Percentiles rank a stretch among this genome's conserved stretches.
Conservation (phyloP, 2,888 invertebrate species). For the Prenolepis imparis region DNA sequence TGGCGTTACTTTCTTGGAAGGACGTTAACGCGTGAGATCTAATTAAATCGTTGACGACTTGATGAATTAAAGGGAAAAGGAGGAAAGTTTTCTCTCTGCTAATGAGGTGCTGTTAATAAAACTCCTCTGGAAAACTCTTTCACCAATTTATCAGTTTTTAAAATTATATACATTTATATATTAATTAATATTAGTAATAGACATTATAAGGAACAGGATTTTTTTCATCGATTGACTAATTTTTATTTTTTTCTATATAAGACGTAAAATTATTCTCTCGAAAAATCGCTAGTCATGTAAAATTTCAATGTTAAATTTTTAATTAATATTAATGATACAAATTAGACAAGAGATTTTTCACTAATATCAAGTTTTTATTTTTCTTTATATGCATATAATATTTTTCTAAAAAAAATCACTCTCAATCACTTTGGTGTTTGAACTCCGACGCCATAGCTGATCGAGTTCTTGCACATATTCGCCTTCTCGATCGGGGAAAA, state of each 20-base stretch:
- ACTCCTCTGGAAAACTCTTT: conserved; percentile 5
- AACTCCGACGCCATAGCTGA: conserved; percentile 35
- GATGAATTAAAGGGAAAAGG: conserved; percentile 36
- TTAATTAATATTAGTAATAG: conserved; percentile 8
- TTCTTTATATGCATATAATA: not conserved
- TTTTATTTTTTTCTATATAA: not conserved
- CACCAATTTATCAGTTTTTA: not conserved
- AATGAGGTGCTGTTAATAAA: conserved; percentile 48
- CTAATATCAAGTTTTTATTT: conserved; percentile 16
- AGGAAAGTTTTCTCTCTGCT: conserved; percentile 35
- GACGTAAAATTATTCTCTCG: not conserved
- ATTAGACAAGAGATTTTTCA: not conserved
- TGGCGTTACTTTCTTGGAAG: conserved; percentile 28
- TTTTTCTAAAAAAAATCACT: not conserved
- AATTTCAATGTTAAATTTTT: not conserved
- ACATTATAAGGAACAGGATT: not conserved
- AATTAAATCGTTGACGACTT: conserved; percentile 48
- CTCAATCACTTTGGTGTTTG: conserved; percentile 30
- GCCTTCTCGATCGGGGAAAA: conserved; percentile 42
- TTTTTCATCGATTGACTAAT: conserved; percentile 1
- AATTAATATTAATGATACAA: not conserved
- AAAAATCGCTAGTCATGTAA: not conserved
- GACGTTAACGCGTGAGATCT: conserved; percentile 29
- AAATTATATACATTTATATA: not conserved
- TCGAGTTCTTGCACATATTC: conserved; percentile 35